Base-by-base conservation (phyloP, 2,797 vertebrate species). In the Muraenolepis orangiensis region DNA sequence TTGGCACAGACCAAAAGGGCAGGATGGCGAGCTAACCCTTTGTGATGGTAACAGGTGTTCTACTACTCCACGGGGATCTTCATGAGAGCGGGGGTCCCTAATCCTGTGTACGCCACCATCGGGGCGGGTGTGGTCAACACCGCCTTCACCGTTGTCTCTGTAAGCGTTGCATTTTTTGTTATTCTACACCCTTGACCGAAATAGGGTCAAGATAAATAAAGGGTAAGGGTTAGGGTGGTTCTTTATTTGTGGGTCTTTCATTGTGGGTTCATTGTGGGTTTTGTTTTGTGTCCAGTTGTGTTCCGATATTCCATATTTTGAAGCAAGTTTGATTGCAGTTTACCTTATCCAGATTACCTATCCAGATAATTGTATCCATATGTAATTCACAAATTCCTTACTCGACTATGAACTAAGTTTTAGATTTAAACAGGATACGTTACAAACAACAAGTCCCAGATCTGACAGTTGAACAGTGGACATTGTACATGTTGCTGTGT, bases 41-140 rank as follows among this genome's bases (percentile, higher is more conserved):
- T 26, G 57, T 26, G 10, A 12, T 64, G 57, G 57, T 10, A 7
- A n/a, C 30, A 96, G 95, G 93, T 96, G 14, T 96, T 96, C 88
- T 96, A 96, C 84, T 96, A 95, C 69, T 96, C 95, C 11, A 96
- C 95, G 0, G 91, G 84, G 77, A 96, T 96, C 84, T 96, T 96
- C 0, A 87, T 92, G 80, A 95, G 92, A 79, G 88, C 95, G 0
- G 94, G 94, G 0, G 95, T 96, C 72, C 74, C 93, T 75, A 93
- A 96, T 86, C 95, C 95, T 0, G 94, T 96, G 69, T 96, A 96
- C 0, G 95, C 95, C 79, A 96, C 95, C 75, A 96, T 96, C 0
- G 95, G 95, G 66, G 90, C 95, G 0, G 95, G 95, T 0, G 92
- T 95, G 16, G 94, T 96, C 68, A 96, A 96, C 78, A 95, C 95